Percentiles rank a stretch among this genome's conserved stretches.
phyloP scores from a whole-genome alignment of 2,113 vertebrate genomes.

The Lepus timidus region DNA sequence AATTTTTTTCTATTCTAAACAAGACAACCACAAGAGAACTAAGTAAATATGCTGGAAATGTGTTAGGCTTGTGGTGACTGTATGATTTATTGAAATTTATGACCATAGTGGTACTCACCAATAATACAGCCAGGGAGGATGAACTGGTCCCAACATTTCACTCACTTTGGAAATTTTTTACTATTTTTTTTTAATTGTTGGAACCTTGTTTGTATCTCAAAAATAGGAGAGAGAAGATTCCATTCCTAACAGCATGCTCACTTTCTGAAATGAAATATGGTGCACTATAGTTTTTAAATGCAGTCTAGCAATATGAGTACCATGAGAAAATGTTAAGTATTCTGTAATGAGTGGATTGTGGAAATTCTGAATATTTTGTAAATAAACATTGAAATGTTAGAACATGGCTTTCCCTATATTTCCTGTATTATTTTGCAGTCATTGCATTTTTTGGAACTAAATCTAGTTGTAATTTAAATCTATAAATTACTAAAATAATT shows the following conservation, averaged over 20 bases:
- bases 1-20: constrained; percentile 23
- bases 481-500: constrained; percentile 27
- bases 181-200: constrained; percentile 47
- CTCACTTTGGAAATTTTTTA: background rate
- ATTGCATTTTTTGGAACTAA: constrained; percentile 48
- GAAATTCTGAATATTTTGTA: constrained; percentile 7
- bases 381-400: background rate
- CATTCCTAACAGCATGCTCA: constrained; percentile 13
- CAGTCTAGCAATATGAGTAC: background rate
- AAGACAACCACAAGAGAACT: background rate
- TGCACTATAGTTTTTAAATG: constrained; percentile 65
- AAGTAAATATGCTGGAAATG: constrained; percentile 10
- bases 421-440: background rate
- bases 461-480: background rate
- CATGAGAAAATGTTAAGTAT: background rate
- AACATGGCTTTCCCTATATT: background rate
- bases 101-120: background rate
- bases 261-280: constrained; percentile 44
- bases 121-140: constrained; percentile 28
- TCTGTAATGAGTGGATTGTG: background rate
- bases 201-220: constrained; percentile 46
- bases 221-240: constrained; percentile 1
- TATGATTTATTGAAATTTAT: constrained; percentile 43
- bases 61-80: background rate
- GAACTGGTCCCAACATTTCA: constrained; percentile 40